Conservation (phyloP, 2,888 invertebrate species). For the Chymomyza procnemis region DNA sequence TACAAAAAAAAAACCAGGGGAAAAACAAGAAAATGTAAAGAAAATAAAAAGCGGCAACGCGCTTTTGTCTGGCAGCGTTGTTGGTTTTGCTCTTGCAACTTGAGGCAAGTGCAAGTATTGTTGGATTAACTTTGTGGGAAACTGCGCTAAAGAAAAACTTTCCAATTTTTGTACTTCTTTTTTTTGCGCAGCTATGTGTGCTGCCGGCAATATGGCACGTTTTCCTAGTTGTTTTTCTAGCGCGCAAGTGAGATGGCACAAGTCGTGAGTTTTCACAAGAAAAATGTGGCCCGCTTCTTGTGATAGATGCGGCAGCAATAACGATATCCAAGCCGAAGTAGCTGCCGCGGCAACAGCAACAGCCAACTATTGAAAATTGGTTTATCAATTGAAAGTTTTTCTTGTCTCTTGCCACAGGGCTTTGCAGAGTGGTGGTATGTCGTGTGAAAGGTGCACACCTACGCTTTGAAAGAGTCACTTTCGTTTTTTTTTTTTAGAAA, state of each 20-base stretch:
- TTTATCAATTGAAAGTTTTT: constrained; percentile 57
- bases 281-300: constrained; percentile 42
- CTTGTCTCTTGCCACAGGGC: constrained; percentile 33
- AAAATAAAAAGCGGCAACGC: neutral
- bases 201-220: constrained; percentile 42
- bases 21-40: neutral
- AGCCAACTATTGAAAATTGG: constrained; percentile 41
- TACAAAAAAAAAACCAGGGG: no score
- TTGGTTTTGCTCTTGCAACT: neutral
- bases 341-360: neutral
- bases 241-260: neutral
- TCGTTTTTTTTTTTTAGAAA: neutral
- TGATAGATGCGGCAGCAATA: neutral
- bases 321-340: neutral
- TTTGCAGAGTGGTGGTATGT: neutral
- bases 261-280: constrained; percentile 37
- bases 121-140: neutral
- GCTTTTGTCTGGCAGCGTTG: neutral
- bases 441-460: neutral
- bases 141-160: neutral
- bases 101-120: neutral
- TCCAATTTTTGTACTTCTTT: neutral
- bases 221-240: constrained; percentile 45
- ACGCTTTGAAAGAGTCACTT: neutral
- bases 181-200: neutral